Evolutionary conservation across 2,888 invertebrate species (phyloP).

Genomic region (Embidobia sp.): DNA sequence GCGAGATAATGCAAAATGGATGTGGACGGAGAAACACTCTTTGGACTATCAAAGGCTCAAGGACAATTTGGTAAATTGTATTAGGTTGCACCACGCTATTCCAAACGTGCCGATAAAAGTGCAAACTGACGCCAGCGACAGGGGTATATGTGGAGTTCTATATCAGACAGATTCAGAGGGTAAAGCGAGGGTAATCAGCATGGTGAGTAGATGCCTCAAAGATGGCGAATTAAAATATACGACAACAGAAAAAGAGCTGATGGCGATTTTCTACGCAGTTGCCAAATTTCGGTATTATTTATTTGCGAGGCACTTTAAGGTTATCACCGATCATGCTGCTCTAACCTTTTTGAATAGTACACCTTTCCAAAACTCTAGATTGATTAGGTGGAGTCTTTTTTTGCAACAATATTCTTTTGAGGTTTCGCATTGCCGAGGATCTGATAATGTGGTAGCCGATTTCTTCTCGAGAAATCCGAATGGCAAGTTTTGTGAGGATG

Average conservation of each 20-base stretch:
- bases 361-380: slow-evolving; percentile 8
- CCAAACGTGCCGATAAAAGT: slow-evolving; percentile 1
- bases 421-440: background rate
- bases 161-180: slow-evolving; percentile 19
- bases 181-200: background rate
- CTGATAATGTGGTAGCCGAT: slow-evolving; percentile 2
- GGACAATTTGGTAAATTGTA: slow-evolving; percentile 36
- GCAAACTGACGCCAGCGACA: slow-evolving; percentile 47
- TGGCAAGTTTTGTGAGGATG: background rate
- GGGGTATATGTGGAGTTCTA: slow-evolving; percentile 39
- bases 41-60: slow-evolving; percentile 46
- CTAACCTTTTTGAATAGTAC: slow-evolving; percentile 7
- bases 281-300: slow-evolving; percentile 15
- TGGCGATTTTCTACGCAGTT: slow-evolving; percentile 7
- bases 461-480: background rate
- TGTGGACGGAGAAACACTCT: slow-evolving; percentile 1
- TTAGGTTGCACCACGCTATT: slow-evolving; percentile 37
- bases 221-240: slow-evolving; percentile 12
- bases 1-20: background rate
- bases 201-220: slow-evolving; percentile 26
- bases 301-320: background rate
- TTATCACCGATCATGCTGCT: slow-evolving; percentile 9
- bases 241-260: slow-evolving; percentile 26
- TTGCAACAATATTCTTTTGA: background rate
- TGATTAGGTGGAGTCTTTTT: slow-evolving; percentile 12